Base-by-base conservation (phyloP, 2,888 invertebrate species). In the Hybos culiciformis region DNA sequence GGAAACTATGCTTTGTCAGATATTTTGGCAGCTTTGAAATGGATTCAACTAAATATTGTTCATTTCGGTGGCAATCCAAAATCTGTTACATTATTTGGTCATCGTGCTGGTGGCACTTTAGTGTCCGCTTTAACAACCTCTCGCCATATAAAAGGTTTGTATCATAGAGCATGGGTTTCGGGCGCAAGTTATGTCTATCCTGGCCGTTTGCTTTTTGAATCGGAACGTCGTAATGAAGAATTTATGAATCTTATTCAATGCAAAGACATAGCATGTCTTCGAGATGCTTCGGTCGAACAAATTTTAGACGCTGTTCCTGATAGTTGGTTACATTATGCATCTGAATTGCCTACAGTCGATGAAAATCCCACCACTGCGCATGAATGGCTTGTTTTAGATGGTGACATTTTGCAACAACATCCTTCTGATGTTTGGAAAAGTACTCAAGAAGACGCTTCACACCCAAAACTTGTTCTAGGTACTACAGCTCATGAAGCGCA, bases 1-100 rank as follows among this genome's bases (percentile, higher is more conserved):
- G 90, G 90, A 23, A 91, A 91, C 62, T 90, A 88, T 57, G 91
- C 80, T 0, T 71, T 90, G 1, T 81, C 83, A 2, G 91, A 91
- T 58, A 75, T 90, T 45, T 59, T 87, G 12, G 75, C 74, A 0
- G 85, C 78, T 0, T 67, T 91, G 15, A 71, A 77, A 45, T 91
- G 90, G 90, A 76, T 90, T 3, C 72, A 83, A 46, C 63, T 78
- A 50, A 90, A 91, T 59, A 85, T 88, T 37, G 77, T 76, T 44
- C 75, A 85, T 59, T 91, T 91, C 56, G 88, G 90, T 1, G 90
- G 90, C 0, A 80, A 88, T 59, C 74, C 78, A 2, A 68, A 72
- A 2, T 73, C 82, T 4, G 83, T 92, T 0, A 90, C 87, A 0
- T 58, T 92, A 29, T 72, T 90, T 54, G 92, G 88, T 1, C 87